Conservation (phyloP, 2,797 vertebrate species). For the Peromyscus attwateri region DNA sequence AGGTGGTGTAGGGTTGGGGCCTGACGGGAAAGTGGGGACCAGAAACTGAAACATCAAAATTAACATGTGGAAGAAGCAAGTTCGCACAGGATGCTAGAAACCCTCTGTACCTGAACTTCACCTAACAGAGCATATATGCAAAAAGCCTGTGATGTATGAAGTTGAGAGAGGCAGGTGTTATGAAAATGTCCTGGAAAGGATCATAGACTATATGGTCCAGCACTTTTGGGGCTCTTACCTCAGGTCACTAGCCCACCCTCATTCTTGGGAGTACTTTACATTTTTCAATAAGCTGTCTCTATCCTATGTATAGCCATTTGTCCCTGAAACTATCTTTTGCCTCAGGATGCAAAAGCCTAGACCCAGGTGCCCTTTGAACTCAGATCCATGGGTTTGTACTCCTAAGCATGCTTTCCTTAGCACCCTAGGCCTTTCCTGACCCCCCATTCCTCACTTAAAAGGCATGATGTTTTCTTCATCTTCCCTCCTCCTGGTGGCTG, state of each 20-base stretch:
- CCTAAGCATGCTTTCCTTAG: too few species aligned
- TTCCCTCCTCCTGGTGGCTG: not conserved
- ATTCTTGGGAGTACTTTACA: not conserved
- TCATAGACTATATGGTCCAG: not conserved
- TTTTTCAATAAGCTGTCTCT: not conserved
- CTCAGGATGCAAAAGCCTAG: not conserved
- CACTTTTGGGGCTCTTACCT: not conserved
- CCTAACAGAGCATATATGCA: too few species aligned
- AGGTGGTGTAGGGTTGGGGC: not conserved
- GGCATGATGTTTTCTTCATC: not conserved
- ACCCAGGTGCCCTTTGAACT: not conserved
- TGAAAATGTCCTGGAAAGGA: not conserved
- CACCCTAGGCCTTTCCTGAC: not conserved
- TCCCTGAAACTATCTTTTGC: not conserved
- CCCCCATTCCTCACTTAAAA: not conserved
- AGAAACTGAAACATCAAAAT: not conserved
- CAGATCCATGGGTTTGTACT: not conserved
- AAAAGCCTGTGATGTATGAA: not conserved
- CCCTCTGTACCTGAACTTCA: not conserved
- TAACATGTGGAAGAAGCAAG: not conserved
- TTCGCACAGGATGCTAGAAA: not conserved
- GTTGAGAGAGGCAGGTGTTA: not conserved
- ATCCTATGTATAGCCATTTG: not conserved
- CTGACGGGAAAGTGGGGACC: not conserved
- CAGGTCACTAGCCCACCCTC: not conserved